Conservation (phyloP, 2,797 vertebrate genomes). For the Oreochromis grahami region DNA sequence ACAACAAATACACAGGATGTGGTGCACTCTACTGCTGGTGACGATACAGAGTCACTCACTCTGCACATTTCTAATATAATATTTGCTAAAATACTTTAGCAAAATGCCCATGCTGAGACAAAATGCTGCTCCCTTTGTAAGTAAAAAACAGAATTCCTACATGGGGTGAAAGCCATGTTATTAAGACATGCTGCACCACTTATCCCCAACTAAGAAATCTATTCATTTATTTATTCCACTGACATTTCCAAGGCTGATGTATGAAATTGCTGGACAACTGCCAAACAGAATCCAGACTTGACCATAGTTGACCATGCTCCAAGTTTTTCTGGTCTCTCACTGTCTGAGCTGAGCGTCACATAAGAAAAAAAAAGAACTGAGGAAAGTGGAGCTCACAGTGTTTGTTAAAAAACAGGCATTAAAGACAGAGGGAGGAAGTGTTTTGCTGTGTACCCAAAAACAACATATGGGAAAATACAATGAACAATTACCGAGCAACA, state of each 20-base stretch:
- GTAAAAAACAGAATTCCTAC: background rate
- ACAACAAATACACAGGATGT: background rate
- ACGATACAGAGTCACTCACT: background rate
- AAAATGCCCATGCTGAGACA: background rate
- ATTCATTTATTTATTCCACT: background rate
- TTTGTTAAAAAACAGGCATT: constrained; percentile 3
- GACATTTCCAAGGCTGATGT: background rate
- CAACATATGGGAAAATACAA: constrained; percentile 50
- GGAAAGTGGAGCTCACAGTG: background rate
- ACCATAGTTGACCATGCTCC: background rate
- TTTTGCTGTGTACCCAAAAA: constrained; percentile 27
- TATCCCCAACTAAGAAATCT: background rate
- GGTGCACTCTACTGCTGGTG: background rate
- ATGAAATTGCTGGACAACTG: background rate
- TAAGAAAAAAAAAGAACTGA: background rate
- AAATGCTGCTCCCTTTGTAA: background rate
- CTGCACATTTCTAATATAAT: background rate
- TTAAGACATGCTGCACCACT: background rate
- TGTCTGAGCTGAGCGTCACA: background rate
- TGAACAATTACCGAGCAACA: constrained; percentile 25
- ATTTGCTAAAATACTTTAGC: background rate
- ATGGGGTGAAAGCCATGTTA: background rate
- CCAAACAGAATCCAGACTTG: background rate
- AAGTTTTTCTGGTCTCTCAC: background rate
- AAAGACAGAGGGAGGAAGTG: constrained; percentile 43